phyloP scores from a whole-genome alignment of 2,888 invertebrate species.

The Perithous albicinctus region DNA sequence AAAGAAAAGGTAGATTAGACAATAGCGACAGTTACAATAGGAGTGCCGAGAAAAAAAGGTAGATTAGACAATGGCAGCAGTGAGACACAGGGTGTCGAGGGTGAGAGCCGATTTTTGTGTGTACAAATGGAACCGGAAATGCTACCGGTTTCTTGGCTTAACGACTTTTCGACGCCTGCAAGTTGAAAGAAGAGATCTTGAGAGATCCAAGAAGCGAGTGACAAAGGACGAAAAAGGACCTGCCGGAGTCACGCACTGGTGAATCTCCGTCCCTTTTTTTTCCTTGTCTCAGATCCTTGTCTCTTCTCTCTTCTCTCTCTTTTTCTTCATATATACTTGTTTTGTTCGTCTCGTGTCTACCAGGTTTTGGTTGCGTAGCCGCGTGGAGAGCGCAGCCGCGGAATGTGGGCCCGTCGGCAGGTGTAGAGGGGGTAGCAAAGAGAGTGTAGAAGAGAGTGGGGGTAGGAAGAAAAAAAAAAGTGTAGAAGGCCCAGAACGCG shows the following conservation, averaged over 20 bases:
- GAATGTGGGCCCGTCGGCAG: constrained; percentile 75
- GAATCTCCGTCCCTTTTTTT: constrained; percentile 15
- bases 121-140: constrained; percentile 31
- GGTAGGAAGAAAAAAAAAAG: constrained; percentile 5
- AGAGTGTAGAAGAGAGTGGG: constrained; percentile 26
- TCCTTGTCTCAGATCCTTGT: constrained; percentile 2
- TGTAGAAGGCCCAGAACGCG: constrained; percentile 21
- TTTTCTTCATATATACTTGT: not conserved
- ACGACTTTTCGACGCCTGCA: constrained; percentile 70
- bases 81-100: not conserved
- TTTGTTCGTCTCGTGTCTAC: constrained; percentile 25
- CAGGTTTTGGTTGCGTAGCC: constrained; percentile 59
- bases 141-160: constrained; percentile 56
- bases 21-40: too few species aligned
- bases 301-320: not conserved
- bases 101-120: not conserved
- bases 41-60: not conserved
- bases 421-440: constrained; percentile 43
- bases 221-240: constrained; percentile 52
- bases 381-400: constrained; percentile 63
- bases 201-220: not conserved
- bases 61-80: not conserved
- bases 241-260: constrained; percentile 35
- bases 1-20: not conserved
- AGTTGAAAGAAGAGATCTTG: constrained; percentile 10